These are phyloP conservation scores for Chiridota heheva DNA, from an alignment of 35 echinoderm and acorn worm species.

Conservation along the genomic window DNA sequence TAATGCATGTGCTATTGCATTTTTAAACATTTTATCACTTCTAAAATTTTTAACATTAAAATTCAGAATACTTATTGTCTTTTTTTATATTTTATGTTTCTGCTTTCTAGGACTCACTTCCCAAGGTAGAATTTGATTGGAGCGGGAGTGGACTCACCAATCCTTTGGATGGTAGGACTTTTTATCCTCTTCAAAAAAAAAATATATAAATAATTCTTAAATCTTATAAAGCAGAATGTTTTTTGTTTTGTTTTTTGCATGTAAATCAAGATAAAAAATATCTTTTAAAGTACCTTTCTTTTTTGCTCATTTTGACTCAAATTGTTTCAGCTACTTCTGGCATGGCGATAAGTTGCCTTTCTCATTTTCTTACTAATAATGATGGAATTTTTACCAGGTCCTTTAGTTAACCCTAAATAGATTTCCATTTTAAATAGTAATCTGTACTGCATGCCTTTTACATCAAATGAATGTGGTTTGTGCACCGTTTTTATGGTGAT, in stretches of 20 bases:
- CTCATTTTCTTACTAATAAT: too few species aligned
- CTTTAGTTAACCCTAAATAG: too few species aligned
- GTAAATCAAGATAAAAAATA: neutral
- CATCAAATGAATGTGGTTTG: too few species aligned
- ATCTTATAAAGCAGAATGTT: neutral
- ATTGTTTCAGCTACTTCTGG: too few species aligned
- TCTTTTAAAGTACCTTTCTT: neutral
- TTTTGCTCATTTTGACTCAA: neutral
- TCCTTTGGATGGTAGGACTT: constrained; percentile 94
- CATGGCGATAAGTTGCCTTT: too few species aligned
- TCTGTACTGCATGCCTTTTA: too few species aligned
- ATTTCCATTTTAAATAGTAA: too few species aligned
- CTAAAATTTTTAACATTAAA: neutral
- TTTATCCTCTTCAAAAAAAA: constrained; percentile 33
- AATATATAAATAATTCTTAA: neutral
- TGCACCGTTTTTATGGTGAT: too few species aligned
- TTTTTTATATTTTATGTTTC: constrained; percentile 43
- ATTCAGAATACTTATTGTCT: constrained; percentile 16
- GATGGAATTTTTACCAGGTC: too few species aligned
- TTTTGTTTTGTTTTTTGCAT: neutral
- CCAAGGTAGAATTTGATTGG: constrained; percentile 99
- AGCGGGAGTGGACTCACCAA: constrained; percentile 94
- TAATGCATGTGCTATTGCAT: neutral
- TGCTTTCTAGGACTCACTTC: constrained; percentile 74
- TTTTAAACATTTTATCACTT: too few species aligned